Evolutionary conservation across 2,113 vertebrate genomes (phyloP).

Genomic region (Sphaerodactylus townsendi): DNA sequence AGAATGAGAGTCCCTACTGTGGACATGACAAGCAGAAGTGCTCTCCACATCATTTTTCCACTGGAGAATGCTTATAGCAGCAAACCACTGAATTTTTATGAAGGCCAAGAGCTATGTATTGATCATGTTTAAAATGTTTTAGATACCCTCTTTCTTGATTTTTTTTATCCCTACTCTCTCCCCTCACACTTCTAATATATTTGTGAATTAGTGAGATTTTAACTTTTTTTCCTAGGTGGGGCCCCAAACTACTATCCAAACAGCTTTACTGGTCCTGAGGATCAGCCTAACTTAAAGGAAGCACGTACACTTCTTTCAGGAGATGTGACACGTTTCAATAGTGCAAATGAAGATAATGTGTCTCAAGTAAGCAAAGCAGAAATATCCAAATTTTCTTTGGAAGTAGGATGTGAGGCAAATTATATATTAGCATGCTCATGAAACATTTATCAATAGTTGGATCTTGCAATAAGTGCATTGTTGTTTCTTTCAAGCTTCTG

Average conservation of each 20-base stretch:
- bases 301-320: slow-evolving; percentile 58
- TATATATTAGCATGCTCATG: not conserved
- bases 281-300: slow-evolving; percentile 71
- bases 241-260: slow-evolving; percentile 97
- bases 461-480: not conserved
- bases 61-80: not conserved
- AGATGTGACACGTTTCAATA: slow-evolving; percentile 87
- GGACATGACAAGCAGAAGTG: too few relatives aligned
- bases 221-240: slow-evolving; percentile 77
- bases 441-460: not conserved
- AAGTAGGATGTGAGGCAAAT: not conserved
- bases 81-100: not conserved
- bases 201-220: not conserved
- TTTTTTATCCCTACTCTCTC: not conserved
- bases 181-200: not conserved
- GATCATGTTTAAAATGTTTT: not conserved
- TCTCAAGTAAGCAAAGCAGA: slow-evolving; percentile 81
- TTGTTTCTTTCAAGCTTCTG: not conserved
- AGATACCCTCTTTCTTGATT: not conserved
- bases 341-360: slow-evolving; percentile 85
- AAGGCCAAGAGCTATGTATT: not conserved
- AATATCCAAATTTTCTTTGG: not conserved
- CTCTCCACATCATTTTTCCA: too few relatives aligned
- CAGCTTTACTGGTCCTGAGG: slow-evolving; percentile 88
- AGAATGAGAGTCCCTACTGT: too few relatives aligned